These are phyloP conservation scores for Ctena decussata DNA, from an alignment of 2,888 invertebrate genomes.

Conservation along the genomic window DNA sequence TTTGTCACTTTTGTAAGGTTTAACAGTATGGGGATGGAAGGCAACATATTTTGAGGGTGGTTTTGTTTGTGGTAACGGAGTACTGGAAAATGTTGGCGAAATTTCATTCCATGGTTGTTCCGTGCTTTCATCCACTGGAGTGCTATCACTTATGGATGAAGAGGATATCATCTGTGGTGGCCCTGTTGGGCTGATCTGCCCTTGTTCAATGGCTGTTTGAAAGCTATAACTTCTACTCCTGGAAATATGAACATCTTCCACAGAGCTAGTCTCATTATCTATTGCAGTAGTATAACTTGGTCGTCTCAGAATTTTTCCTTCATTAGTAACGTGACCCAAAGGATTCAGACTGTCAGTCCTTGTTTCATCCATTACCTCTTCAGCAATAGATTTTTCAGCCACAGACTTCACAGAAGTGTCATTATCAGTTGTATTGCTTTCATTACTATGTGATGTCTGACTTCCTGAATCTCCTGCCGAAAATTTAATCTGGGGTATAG, in stretches of 20 bases:
- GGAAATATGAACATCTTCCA: slow-evolving; percentile 35
- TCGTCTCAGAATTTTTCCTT: slow-evolving; percentile 40
- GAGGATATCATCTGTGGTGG: slow-evolving; percentile 1
- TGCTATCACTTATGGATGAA: slow-evolving; percentile 25
- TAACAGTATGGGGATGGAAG: slow-evolving; percentile 31
- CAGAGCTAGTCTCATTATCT: slow-evolving; percentile 40
- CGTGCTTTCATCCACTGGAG: slow-evolving; percentile 46
- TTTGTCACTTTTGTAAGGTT: neutral
- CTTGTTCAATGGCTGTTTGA: slow-evolving; percentile 75
- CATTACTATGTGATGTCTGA: slow-evolving; percentile 50
- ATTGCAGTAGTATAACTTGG: slow-evolving; percentile 67
- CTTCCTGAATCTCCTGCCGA: slow-evolving; percentile 19
- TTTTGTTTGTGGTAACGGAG: slow-evolving; percentile 35
- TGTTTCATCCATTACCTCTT: neutral
- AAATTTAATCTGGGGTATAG: neutral
- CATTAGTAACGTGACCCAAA: neutral
- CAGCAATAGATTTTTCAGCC: neutral
- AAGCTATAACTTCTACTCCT: slow-evolving; percentile 71
- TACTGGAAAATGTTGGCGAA: slow-evolving; percentile 56
- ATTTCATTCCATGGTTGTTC: slow-evolving; percentile 22
- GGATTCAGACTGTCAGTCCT: neutral
- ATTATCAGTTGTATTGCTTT: slow-evolving; percentile 50
- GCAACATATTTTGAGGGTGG: slow-evolving; percentile 23
- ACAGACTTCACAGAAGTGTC: slow-evolving; percentile 21
- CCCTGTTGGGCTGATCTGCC: slow-evolving; percentile 47